Evolutionary conservation across 2,113 vertebrate species (phyloP).

Genomic region (Nannospalax galili): DNA sequence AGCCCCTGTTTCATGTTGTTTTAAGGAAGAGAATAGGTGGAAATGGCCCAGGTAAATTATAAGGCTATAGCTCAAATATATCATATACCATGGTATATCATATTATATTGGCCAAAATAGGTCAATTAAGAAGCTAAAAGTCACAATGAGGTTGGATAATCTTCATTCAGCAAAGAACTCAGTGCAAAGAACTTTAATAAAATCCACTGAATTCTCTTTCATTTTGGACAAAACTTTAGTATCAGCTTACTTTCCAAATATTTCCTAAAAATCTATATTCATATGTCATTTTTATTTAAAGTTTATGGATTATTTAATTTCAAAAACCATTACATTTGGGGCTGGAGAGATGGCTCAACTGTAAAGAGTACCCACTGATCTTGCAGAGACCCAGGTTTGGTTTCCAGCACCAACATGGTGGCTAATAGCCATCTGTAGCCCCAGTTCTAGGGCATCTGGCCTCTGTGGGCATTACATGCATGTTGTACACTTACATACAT

Average conservation of each 20-base stretch:
- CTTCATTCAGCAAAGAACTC: neutral
- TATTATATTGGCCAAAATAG: constrained; percentile 17
- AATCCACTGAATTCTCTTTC: neutral
- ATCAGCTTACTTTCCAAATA: constrained; percentile 11
- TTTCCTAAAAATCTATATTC: constrained; percentile 12
- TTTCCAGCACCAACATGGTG: too few relatives aligned
- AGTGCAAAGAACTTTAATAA: constrained; percentile 27
- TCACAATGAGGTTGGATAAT: neutral
- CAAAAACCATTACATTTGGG: neutral
- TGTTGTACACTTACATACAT: too few relatives aligned
- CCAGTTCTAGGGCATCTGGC: too few relatives aligned
- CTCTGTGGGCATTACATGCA: too few relatives aligned
- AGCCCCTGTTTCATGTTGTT: neutral
- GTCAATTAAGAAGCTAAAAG: neutral
- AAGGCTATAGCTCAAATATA: constrained; percentile 7
- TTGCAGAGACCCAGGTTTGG: too few relatives aligned
- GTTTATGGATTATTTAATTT: constrained; percentile 5
- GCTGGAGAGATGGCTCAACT: too few relatives aligned
- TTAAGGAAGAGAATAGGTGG: neutral
- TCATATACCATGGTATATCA: neutral
- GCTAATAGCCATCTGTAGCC: too few relatives aligned
- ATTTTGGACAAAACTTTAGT: constrained; percentile 20
- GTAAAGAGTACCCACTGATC: too few relatives aligned
- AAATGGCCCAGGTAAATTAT: neutral
- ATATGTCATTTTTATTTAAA: constrained; percentile 34